Percentiles rank a stretch among this genome's conserved stretches.
Conservation (phyloP, 2,888 invertebrate genomes). For the Megaustenia siamemsis region DNA sequence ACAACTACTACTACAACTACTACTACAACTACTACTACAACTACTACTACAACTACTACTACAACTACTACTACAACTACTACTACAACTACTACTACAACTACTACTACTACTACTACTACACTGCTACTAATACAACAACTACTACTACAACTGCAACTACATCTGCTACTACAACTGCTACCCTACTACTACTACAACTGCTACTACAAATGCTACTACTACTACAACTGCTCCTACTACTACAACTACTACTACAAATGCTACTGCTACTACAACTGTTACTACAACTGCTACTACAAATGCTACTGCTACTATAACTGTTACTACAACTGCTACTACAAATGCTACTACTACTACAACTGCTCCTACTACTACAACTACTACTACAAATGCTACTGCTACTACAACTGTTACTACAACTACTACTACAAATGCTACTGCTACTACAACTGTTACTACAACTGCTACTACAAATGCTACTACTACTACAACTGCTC, state of each 20-base stretch:
- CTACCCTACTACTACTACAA: neutral
- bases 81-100: conserved; percentile 12
- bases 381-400: conserved; percentile 35
- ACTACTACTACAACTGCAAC: neutral
- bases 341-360: conserved; percentile 27
- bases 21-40: conserved; percentile 17
- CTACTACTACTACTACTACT: conserved; percentile 15
- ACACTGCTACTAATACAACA: neutral
- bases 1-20: neutral
- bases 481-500: neutral
- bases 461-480: conserved; percentile 9
- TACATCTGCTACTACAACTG: neutral
- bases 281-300: conserved; percentile 14
- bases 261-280: neutral
- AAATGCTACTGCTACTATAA: neutral
- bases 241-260: neutral
- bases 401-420: conserved; percentile 31
- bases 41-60: neutral
- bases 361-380: conserved; percentile 37
- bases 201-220: neutral
- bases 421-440: conserved; percentile 1
- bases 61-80: neutral
- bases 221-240: conserved; percentile 23
- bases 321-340: conserved; percentile 2
- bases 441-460: conserved; percentile 13